Conservation (phyloP, 2,888 invertebrate species). For the Lamellibrachia columna region DNA sequence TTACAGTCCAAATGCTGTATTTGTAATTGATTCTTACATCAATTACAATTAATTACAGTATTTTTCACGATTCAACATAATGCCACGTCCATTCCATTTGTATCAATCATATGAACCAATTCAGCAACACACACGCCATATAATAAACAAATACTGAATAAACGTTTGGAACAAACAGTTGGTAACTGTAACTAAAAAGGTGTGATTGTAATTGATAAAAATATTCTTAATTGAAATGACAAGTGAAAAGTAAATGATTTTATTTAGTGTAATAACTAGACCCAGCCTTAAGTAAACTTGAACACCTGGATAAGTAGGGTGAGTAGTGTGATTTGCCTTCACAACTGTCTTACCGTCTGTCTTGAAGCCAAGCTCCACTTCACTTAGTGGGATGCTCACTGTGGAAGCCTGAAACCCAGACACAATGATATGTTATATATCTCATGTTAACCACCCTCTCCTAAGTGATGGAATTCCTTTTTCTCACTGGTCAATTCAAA, state of each 20-base stretch:
- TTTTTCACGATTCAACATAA: too few species aligned
- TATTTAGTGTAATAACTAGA: neutral
- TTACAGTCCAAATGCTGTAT: too few species aligned
- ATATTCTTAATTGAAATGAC: too few species aligned
- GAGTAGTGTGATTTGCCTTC: neutral
- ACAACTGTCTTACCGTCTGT: slow-evolving; percentile 68
- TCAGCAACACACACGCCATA: too few species aligned
- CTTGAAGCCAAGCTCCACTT: slow-evolving; percentile 76
- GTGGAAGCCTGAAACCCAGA: slow-evolving; percentile 42
- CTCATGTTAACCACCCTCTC: neutral
- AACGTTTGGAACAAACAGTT: too few species aligned
- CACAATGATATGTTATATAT: slow-evolving; percentile 17
- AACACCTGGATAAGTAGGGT: neutral
- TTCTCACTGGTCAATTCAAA: slow-evolving; percentile 21
- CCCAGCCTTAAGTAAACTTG: neutral
- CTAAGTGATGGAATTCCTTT: neutral
- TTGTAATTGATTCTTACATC: too few species aligned
- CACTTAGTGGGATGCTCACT: slow-evolving; percentile 72
- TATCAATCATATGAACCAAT: too few species aligned
- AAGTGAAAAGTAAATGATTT: neutral
- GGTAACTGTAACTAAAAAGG: too few species aligned
- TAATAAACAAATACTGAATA: too few species aligned
- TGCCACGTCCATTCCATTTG: too few species aligned
- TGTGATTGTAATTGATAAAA: too few species aligned
- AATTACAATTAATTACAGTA: too few species aligned